phyloP scores from a whole-genome alignment of 2,113 vertebrate genomes.

The Tangachromis dhanisi region DNA sequence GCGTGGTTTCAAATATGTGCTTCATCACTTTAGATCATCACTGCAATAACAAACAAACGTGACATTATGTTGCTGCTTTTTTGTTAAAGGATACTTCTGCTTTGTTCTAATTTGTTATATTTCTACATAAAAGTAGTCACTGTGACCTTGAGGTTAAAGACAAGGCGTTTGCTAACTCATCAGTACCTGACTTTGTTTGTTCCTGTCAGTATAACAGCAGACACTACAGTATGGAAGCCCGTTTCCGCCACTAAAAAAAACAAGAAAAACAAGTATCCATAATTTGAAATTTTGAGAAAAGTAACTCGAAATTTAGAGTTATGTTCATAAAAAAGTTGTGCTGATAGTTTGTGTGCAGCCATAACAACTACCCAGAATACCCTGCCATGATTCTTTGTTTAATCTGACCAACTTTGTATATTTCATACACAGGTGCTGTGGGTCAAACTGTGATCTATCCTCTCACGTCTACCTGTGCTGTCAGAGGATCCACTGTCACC shows the following conservation, averaged over 20 bases:
- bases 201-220: rapidly evolving
- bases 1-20: background rate
- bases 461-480: background rate
- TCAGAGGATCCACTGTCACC: background rate
- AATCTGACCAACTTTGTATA: rapidly evolving
- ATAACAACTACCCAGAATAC: background rate
- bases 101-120: background rate
- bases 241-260: background rate
- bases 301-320: background rate
- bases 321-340: background rate
- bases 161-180: background rate
- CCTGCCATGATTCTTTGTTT: background rate
- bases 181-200: background rate
- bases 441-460: background rate
- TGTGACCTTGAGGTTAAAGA: background rate
- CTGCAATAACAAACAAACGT: background rate
- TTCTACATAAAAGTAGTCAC: background rate
- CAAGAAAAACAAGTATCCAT: background rate
- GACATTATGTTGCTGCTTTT: rapidly evolving
- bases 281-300: background rate
- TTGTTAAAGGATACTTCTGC: background rate
- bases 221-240: background rate
- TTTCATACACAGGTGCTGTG: background rate
- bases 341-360: background rate
- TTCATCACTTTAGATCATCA: background rate